Conservation (phyloP, 2,113 vertebrate species). For the Sclerurus mexicanus region DNA sequence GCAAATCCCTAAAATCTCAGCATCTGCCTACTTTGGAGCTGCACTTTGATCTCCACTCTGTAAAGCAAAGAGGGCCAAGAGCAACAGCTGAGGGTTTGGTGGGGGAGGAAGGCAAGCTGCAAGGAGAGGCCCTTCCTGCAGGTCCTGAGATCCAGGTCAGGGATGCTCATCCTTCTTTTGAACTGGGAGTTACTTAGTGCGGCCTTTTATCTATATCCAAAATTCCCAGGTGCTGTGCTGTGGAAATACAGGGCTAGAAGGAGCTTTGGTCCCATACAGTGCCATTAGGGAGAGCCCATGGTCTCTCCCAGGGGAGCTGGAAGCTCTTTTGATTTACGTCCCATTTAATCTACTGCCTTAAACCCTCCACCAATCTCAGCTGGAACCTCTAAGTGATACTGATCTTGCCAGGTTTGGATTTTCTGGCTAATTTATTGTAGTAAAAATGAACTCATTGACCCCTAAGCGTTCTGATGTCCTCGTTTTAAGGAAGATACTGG, state of each 20-base stretch:
- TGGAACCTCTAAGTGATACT: fast-evolving
- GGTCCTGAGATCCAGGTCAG: not conserved
- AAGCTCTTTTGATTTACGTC: not conserved
- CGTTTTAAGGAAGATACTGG: not conserved
- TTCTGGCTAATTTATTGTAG: not conserved
- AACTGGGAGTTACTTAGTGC: not conserved
- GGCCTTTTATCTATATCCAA: not conserved
- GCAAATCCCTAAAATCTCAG: not conserved
- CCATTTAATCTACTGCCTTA: not conserved
- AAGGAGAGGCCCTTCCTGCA: not conserved
- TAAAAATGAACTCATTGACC: not conserved
- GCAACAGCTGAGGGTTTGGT: not conserved
- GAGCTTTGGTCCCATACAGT: not conserved
- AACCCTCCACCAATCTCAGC: not conserved
- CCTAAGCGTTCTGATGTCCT: too few relatives aligned
- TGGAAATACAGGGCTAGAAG: not conserved
- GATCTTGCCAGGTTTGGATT: not conserved
- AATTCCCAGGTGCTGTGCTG: not conserved
- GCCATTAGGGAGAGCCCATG: not conserved
- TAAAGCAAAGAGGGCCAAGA: not conserved
- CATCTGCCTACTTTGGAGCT: not conserved
- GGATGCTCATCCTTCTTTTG: not conserved
- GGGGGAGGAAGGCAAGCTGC: not conserved
- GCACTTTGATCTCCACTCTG: not conserved
- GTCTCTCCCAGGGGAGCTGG: not conserved